Conservation (phyloP, 2,888 invertebrate species). For the Stratiomys singularior region DNA sequence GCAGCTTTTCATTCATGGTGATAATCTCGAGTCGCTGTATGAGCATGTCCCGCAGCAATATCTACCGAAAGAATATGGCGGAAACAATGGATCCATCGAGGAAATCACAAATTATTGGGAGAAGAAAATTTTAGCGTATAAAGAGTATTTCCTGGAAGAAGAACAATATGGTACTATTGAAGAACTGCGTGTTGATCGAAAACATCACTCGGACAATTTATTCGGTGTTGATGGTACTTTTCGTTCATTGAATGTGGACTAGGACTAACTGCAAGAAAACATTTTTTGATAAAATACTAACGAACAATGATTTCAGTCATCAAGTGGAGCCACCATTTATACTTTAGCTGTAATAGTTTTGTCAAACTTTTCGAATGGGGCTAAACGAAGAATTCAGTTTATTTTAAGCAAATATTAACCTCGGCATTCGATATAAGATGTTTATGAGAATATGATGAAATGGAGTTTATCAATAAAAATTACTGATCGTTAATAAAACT, state of each 20-base stretch:
- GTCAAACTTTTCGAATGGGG: too few relatives aligned
- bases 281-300: too few relatives aligned
- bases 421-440: too few relatives aligned
- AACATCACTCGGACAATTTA: slow-evolving; percentile 54
- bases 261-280: too few relatives aligned
- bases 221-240: slow-evolving; percentile 60
- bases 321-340: too few relatives aligned
- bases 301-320: too few relatives aligned
- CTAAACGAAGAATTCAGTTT: too few relatives aligned
- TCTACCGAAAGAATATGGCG: slow-evolving; percentile 75
- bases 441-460: too few relatives aligned
- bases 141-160: slow-evolving; percentile 57
- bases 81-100: slow-evolving; percentile 68
- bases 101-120: slow-evolving; percentile 54
- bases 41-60: slow-evolving; percentile 70
- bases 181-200: slow-evolving; percentile 55
- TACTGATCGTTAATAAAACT: too few relatives aligned
- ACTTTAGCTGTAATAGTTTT: too few relatives aligned
- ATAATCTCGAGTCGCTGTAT: slow-evolving; percentile 68
- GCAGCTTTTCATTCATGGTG: slow-evolving; percentile 68
- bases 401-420: too few relatives aligned
- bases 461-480: too few relatives aligned
- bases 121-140: slow-evolving; percentile 53
- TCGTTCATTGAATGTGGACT: slow-evolving; percentile 60
- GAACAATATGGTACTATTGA: slow-evolving; percentile 58